These are phyloP conservation scores for Adelges cooleyi DNA, from an alignment of 1,140 invertebrate genomes.

Conservation along the genomic window DNA sequence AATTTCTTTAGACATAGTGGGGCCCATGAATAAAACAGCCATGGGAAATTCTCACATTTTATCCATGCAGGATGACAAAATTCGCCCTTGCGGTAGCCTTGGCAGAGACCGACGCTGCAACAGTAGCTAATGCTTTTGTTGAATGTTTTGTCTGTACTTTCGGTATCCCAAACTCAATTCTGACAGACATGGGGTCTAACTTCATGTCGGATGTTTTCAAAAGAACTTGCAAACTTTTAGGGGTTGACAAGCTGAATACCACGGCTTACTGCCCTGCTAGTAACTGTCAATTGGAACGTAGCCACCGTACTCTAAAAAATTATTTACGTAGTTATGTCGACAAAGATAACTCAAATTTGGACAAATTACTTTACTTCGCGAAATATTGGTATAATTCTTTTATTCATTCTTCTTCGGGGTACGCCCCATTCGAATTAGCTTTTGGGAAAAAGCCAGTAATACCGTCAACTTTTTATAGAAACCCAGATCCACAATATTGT, in stretches of 20 bases:
- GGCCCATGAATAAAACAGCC: neutral
- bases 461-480: neutral
- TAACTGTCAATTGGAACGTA: constrained; percentile 33
- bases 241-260: constrained; percentile 31
- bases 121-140: neutral
- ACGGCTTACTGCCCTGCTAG: constrained; percentile 39
- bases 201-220: neutral
- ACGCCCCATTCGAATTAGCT: constrained; percentile 22
- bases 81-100: neutral
- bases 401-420: constrained; percentile 15
- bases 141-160: neutral
- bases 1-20: too few species aligned
- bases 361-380: constrained; percentile 29
- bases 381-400: constrained; percentile 7
- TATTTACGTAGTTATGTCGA: constrained; percentile 30
- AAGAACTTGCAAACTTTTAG: too few species aligned
- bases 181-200: neutral
- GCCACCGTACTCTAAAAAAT: neutral
- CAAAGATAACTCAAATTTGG: constrained; percentile 33
- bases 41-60: neutral
- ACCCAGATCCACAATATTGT: too few species aligned
- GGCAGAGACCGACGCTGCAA: too few species aligned
- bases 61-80: neutral
- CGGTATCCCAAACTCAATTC: neutral
- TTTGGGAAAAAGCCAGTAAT: neutral